Base-by-base conservation (phyloP, 2,113 vertebrate species). In the Nematolebias whitei region DNA sequence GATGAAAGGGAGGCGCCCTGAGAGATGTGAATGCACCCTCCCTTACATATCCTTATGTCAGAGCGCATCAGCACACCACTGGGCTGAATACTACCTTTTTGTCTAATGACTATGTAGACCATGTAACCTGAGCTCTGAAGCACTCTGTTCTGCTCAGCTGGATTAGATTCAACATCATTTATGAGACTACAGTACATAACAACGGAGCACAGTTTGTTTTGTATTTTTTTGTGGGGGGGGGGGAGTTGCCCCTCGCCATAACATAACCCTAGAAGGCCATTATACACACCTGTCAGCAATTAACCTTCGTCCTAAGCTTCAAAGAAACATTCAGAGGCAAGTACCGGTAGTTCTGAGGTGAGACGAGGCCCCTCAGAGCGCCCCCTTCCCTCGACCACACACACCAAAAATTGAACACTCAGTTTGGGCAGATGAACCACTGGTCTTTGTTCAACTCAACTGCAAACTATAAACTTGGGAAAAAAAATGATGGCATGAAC, bases 251-350 rank as follows among this genome's bases (percentile, higher is more conserved):
- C 43, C 56, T 51, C 52, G 47, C 70, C 79, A 68, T 49, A 64
- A 71, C 70, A 72, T 48, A 76, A 80, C 78, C 59, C 4, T 40
- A 68, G 78, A 71, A 78, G 52, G 74, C 67, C 59, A 71, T 85
- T 63, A 83, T 54, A 50, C 69, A 61, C 38, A 50, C 45, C 61
- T 79, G 82, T 71, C 74, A 83, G 71, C 68, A 83, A 77, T 83
- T 83, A 82, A 87, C 82, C 73, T 76, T 56, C 78, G 59, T 53
- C 26, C 55, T 35, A 49, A 55, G 66, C 75, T 82, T 83, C 74
- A 85, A 84, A 87, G 67, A 78, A 74, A 72, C 62, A 71, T 77
- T 57, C 72, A 71, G 62, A 18, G 60, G 78, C 14, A 9, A 60
- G 59, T n/a, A n/a, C n/a, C n/a, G n/a, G n/a, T 49, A 68, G 74